phyloP scores from a whole-genome alignment of 2,797 vertebrate genomes.

The Sebastolobus altivelis region DNA sequence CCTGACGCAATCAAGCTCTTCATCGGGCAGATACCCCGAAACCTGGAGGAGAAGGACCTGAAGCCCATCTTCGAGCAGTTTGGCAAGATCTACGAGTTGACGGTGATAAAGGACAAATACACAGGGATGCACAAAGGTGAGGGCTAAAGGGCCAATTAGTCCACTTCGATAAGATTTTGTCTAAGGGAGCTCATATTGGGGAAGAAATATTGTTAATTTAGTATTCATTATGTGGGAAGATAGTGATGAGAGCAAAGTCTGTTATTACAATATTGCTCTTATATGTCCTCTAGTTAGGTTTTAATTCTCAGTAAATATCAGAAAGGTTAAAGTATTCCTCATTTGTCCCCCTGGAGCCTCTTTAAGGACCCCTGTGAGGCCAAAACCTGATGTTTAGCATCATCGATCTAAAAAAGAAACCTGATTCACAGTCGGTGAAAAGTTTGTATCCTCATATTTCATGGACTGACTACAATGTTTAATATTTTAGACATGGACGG shows the following conservation, averaged over 20 bases:
- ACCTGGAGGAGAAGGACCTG: conserved; percentile 89
- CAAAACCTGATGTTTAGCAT: conserved; percentile 7
- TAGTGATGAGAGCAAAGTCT: not conserved
- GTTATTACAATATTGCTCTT: not conserved
- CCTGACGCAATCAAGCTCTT: conserved; percentile 90
- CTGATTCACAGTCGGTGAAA: conserved; percentile 7
- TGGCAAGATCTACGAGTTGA: conserved; percentile 89
- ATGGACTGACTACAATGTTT: not conserved
- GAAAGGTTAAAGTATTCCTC: conserved; percentile 35
- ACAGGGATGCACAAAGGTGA: conserved; percentile 90
- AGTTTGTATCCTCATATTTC: conserved; percentile 19
- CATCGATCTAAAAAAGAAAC: conserved; percentile 12
- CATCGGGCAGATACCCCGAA: conserved; percentile 88
- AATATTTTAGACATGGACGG: conserved; percentile 10
- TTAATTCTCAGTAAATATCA: conserved; percentile 48
- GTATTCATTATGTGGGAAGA: conserved; percentile 20
- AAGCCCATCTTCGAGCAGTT: conserved; percentile 90
- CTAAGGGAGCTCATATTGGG: not conserved
- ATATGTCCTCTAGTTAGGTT: conserved; percentile 19
- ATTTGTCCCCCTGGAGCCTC: conserved; percentile 38
- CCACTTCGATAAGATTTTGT: not conserved
- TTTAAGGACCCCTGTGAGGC: conserved; percentile 24
- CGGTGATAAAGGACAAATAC: conserved; percentile 90
- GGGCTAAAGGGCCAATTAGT: not conserved
- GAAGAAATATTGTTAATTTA: conserved; percentile 9